phyloP scores from a whole-genome alignment of 2,797 vertebrate genomes.

The Ibycter americanus region DNA sequence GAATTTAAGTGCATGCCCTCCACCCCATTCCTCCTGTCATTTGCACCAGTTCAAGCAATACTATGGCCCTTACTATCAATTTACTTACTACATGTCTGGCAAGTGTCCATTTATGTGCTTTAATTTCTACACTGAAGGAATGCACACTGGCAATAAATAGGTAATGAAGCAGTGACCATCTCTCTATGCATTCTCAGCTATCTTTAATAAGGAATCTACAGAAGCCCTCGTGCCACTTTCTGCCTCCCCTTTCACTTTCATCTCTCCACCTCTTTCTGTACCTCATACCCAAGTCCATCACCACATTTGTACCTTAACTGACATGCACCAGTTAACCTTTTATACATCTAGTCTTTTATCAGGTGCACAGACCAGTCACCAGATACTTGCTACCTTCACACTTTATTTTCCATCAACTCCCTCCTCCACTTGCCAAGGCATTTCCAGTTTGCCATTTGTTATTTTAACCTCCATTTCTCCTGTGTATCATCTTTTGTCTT shows the following conservation, averaged over 20 bases:
- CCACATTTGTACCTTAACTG: not conserved
- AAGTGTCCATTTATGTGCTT: not conserved
- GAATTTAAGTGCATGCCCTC: not conserved
- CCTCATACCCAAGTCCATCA: not conserved
- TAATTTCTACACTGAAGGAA: not conserved
- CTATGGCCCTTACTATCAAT: fast-evolving
- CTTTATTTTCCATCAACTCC: not conserved
- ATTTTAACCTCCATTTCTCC: not conserved
- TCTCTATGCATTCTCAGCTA: not conserved
- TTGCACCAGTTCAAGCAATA: not conserved
- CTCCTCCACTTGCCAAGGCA: not conserved
- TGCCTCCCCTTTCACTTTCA: not conserved
- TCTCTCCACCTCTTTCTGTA: not conserved
- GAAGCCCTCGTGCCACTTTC: not conserved
- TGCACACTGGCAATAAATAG: no score
- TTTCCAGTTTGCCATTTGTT: not conserved
- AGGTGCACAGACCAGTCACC: not conserved
- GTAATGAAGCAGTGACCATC: not conserved
- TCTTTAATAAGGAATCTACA: not conserved
- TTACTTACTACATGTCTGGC: not conserved
- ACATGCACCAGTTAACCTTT: not conserved
- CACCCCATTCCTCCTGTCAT: not conserved
- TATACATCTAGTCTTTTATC: not conserved
- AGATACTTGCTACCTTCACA: not conserved
- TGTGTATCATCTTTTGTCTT: fast-evolving